Evolutionary conservation across 2,113 vertebrate genomes (phyloP).

Genomic region (Callopanchax toddi): DNA sequence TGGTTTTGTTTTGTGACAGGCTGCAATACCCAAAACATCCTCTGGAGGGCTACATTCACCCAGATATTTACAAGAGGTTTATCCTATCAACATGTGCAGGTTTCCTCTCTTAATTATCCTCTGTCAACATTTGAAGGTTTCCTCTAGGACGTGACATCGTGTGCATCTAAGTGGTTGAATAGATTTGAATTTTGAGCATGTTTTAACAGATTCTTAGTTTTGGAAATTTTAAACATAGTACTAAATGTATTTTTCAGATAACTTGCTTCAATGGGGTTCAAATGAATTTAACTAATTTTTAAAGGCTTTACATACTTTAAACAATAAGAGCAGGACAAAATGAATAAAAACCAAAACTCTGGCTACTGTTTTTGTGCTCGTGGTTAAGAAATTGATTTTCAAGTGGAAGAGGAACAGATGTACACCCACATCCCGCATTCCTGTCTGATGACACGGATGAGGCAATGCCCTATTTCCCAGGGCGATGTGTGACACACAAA

Average conservation of each 20-base stretch:
- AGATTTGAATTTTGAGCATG: too few relatives aligned
- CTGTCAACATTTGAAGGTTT: not conserved
- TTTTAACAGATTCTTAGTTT: too few relatives aligned
- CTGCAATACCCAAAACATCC: constrained; percentile 61
- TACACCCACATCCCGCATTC: constrained; percentile 44
- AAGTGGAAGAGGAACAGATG: constrained; percentile 43
- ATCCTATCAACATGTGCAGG: not conserved
- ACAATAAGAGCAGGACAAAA: not conserved
- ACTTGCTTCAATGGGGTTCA: too few relatives aligned
- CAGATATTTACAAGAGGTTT: constrained; percentile 28
- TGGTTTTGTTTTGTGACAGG: too few relatives aligned
- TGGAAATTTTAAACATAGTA: too few relatives aligned
- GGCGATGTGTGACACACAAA: constrained; percentile 67
- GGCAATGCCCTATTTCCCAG: constrained; percentile 68
- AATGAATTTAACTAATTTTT: too few relatives aligned
- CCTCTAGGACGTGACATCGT: too few relatives aligned
- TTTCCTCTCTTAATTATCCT: not conserved
- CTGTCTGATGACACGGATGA: constrained; percentile 55
- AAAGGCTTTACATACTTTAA: too few relatives aligned
- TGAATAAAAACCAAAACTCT: not conserved
- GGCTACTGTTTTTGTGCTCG: constrained; percentile 6
- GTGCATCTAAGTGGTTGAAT: too few relatives aligned
- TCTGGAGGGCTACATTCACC: constrained; percentile 62
- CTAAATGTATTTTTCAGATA: too few relatives aligned
- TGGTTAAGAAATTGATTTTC: constrained; percentile 40